Conservation (phyloP, 2,797 vertebrate species). For the Characodon lateralis region DNA sequence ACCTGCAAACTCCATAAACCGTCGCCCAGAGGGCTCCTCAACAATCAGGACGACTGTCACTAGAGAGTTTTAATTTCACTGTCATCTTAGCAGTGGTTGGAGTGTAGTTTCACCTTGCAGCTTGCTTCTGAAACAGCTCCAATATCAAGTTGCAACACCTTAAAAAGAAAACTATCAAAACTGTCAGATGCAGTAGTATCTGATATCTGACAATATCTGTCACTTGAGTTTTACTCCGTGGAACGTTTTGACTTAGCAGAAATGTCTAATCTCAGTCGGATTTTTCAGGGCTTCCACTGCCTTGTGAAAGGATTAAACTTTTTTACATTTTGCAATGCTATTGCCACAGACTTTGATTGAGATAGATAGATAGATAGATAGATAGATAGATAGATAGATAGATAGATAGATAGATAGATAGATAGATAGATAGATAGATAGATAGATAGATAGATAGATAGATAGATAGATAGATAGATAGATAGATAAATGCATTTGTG, state of each 20-base stretch:
- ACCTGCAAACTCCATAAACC: conserved; percentile 47
- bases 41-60: conserved; percentile 9
- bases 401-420: too few relatives aligned
- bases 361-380: too few relatives aligned
- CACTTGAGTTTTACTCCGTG: neutral
- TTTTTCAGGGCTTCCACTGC: neutral
- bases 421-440: too few relatives aligned
- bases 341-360: neutral
- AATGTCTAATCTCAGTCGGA: neutral
- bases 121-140: neutral
- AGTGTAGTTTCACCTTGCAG: conserved; percentile 32
- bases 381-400: too few relatives aligned
- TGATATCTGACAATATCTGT: conserved; percentile 1
- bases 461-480: neutral
- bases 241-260: neutral
- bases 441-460: neutral
- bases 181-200: neutral
- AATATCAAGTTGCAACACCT: conserved; percentile 24
- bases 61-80: conserved; percentile 30
- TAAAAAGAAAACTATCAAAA: conserved; percentile 1
- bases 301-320: neutral
- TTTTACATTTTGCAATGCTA: neutral
- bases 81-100: conserved; percentile 18
- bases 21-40: conserved; percentile 16
- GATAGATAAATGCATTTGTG: neutral